Conservation (phyloP, 2,888 invertebrate species). For the Ochropacha duplaris region DNA sequence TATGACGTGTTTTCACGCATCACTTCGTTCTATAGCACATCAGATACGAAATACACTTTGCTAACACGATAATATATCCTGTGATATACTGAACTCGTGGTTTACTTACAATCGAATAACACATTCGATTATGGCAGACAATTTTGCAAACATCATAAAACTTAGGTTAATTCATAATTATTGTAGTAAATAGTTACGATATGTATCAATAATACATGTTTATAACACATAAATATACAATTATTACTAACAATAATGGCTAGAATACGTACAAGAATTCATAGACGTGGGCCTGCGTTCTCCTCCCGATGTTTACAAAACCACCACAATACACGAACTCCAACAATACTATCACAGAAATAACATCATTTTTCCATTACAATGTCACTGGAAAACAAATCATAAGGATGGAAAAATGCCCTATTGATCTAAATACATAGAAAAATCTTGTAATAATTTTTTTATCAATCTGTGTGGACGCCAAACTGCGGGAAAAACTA, state of each 20-base stretch:
- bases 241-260: conserved; percentile 55
- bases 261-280: conserved; percentile 79
- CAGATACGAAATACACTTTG: conserved; percentile 10
- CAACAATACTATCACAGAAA: conserved; percentile 62
- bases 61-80: conserved; percentile 1
- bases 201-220: conserved; percentile 31
- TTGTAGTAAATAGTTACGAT: conserved; percentile 32
- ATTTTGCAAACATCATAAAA: conserved; percentile 53
- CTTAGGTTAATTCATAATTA: conserved; percentile 55
- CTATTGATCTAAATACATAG: conserved; percentile 73
- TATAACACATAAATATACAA: conserved; percentile 42
- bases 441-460: conserved; percentile 65
- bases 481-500: conserved; percentile 83
- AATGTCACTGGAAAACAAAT: conserved; percentile 59
- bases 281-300: conserved; percentile 80
- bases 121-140: conserved; percentile 46
- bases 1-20: conserved; percentile 19
- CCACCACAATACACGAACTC: conserved; percentile 61
- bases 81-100: conserved; percentile 40
- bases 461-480: conserved; percentile 75
- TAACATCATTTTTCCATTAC: conserved; percentile 63
- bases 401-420: conserved; percentile 45
- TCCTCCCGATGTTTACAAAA: conserved; percentile 81
- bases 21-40: conserved; percentile 6
- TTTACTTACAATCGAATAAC: conserved; percentile 37